Percentiles rank a stretch among this genome's conserved stretches.
These are phyloP conservation scores for Physella acuta DNA, from an alignment of 1,140 invertebrate species.

Conservation along the genomic window DNA sequence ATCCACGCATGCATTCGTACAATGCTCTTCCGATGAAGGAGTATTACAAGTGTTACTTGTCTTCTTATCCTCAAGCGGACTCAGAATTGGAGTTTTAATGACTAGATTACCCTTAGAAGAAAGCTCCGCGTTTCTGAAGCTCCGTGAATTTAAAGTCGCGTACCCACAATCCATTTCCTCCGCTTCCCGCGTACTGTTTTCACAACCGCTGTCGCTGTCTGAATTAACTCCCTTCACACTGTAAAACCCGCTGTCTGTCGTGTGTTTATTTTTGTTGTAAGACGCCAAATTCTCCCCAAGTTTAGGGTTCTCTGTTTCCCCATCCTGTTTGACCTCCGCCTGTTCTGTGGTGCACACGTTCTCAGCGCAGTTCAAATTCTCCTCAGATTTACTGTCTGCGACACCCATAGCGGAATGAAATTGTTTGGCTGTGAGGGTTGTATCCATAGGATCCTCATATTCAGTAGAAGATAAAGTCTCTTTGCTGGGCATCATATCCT, in stretches of 20 bases:
- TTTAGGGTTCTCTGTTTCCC: too few species aligned
- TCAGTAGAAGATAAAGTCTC: constrained; percentile 3
- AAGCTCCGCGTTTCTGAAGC: not conserved
- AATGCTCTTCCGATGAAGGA: not conserved
- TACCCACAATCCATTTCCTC: constrained; percentile 6
- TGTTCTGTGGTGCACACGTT: too few species aligned
- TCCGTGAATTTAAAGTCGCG: not conserved
- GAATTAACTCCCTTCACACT: constrained; percentile 35
- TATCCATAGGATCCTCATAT: constrained; percentile 20
- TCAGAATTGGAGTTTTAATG: not conserved
- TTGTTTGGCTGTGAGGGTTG: not conserved
- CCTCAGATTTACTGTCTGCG: too few species aligned
- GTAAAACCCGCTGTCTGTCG: constrained; percentile 35
- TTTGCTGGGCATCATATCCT: not conserved
- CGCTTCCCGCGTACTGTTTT: constrained; percentile 7
- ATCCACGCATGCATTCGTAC: not conserved
- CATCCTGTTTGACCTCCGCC: too few species aligned
- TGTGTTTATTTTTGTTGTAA: constrained; percentile 26
- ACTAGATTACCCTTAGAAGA: not conserved
- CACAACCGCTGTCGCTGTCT: constrained; percentile 35
- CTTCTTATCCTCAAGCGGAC: not conserved
- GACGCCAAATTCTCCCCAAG: not conserved
- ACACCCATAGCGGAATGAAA: not conserved
- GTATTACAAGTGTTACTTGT: not conserved
- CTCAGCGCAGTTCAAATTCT: not conserved